Evolutionary conservation across 2,888 invertebrate species (phyloP), one percentile per base, ranked within the genome.

Genomic region (Cataglyphis livida): DNA sequence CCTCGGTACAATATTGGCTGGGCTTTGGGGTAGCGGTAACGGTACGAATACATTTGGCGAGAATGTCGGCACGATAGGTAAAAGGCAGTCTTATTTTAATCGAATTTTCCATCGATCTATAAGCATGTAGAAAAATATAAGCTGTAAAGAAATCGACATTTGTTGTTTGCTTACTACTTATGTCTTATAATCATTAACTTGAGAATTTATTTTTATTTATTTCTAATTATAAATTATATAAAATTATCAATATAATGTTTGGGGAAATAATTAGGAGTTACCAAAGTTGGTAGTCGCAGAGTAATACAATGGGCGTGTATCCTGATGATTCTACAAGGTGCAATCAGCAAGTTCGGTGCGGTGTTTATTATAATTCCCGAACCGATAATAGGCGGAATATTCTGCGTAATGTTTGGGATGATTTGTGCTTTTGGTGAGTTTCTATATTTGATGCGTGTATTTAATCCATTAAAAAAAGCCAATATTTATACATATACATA

Each of bases 21-120:
- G 98, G 0, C 95, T 98, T 5, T 97, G 98, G 96, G 98, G 98
- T 10, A 96, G 97, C 41, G 98, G 98, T 0, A 98, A 98, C 91
- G 98, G 98, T 0, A 98, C 98, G 66, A 98, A 98, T 89, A 98
- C 98, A 3, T 98, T 98, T 92, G 98, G 98, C 73, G 98, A 98
- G 93, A 98, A 98, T 93, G 98, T 98, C 61, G 98, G 98, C 0
- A 98, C 98, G 1, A 98, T 98, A 87, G 98, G 98, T 48, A 90
- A 62, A 38, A 6, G 5, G 0, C 18, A 15, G 5, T 74, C 44
- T 10, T 25, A 28, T 10, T 62, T 35, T n/a, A 51, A 54, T 15
- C 15, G 15, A 35, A 12, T 6, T 61, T 61, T 41, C 10, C 12
- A 6, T 10, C 1, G 18, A 51, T 32, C 32, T 15, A 48, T 15